A percentile compares a stretch with the other conserved stretches of the same genome.
Conservation (phyloP, 2,888 invertebrate species). For the Anoplius nigerrimus region DNA sequence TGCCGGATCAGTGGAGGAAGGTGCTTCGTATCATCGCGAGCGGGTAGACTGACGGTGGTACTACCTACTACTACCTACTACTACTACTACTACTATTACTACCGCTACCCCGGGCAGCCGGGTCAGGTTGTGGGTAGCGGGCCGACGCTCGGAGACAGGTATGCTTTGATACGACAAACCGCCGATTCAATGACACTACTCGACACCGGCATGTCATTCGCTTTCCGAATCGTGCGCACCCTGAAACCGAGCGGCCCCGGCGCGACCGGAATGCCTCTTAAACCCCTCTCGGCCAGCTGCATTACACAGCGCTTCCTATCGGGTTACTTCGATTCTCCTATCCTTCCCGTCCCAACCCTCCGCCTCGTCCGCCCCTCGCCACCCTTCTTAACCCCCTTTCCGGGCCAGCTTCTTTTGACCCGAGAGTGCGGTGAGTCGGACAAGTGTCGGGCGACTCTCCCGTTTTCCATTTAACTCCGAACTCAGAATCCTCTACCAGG, state of each 20-base stretch:
- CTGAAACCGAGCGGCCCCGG: constrained; percentile 17
- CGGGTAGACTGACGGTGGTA: too few species aligned
- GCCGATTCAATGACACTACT: constrained; percentile 42
- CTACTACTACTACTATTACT: too few species aligned
- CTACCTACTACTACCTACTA: too few species aligned
- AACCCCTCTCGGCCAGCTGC: constrained; percentile 14
- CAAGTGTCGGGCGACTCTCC: too few species aligned
- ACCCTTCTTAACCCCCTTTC: too few species aligned
- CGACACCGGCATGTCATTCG: constrained; percentile 32
- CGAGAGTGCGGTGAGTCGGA: too few species aligned
- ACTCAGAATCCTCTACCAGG: too few species aligned
- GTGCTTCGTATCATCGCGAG: neutral
- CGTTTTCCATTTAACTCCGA: too few species aligned
- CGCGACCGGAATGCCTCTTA: constrained; percentile 36
- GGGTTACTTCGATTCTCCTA: neutral
- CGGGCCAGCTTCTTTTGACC: too few species aligned
- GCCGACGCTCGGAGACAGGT: constrained; percentile 21
- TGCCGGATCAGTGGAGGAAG: neutral
- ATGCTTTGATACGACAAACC: constrained; percentile 53
- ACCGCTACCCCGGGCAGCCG: too few species aligned
- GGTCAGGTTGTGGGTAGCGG: constrained; percentile 25
- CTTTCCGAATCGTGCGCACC: constrained; percentile 6
- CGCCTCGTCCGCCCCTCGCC: neutral
- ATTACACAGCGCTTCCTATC: constrained; percentile 3
- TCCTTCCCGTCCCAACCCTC: too few species aligned